Base-by-base conservation (phyloP, 2,797 vertebrate species). In the Lemur catta region DNA sequence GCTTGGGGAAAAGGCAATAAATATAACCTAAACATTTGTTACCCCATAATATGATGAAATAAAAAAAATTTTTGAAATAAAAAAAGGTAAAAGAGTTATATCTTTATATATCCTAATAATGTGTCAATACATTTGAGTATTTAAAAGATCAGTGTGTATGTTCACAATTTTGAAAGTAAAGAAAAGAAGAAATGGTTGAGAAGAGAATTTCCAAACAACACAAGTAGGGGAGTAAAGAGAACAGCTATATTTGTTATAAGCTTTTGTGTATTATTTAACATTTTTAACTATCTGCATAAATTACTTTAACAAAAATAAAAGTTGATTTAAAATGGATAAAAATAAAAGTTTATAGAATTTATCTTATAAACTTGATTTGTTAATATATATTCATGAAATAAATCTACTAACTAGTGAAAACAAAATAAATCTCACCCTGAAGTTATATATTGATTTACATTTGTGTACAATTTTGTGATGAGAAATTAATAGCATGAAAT, bases 321-420 rank as follows among this genome's bases (percentile, higher is more conserved):
- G 6, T 69, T 89, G 28, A 94, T 84, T 95, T 90, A 69, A 93
- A 92, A 85, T 52, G 9, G 8, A 75, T 78, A 75, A 80, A 90
- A 95, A 35, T 63, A 48, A 52, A 79, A 65, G 9, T 41, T 6
- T 7, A 72, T 72, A 72, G 91, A 96, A 72, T 94, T 69, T 17
- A 78, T 9, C 30, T 91, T 87, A 67, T 79, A 92, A 94, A 84
- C 35, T 48, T 91, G 52, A 93, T 92, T 86, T 94, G 90, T 94
- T 96, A 89, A 88, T 93, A 74, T 67, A 43, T 63, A 93, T 80
- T 79, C 52, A 84, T 81, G 85, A 95, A 94, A 80, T 84, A 96
- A 97, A 80, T 57, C 78, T 76, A 69, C 15, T 93, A 82, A 65
- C 71, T 13, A 79, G 33, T 57, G 26, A 92, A 94, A 96, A 88